These are phyloP conservation scores for Bombus pyrosoma DNA, from an alignment of 1,140 invertebrate species.

Conservation along the genomic window DNA sequence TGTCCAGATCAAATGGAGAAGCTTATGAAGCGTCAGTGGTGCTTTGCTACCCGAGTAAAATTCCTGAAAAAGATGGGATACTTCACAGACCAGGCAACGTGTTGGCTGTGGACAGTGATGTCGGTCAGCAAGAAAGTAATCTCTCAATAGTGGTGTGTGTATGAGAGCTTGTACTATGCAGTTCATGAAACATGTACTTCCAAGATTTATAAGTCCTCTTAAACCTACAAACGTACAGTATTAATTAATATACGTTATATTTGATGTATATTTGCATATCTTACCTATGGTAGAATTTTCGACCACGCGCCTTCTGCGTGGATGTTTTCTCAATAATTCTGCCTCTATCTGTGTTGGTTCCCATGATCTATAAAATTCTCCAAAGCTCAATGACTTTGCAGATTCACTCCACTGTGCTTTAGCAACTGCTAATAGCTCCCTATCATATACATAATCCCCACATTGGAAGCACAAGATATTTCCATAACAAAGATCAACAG, in stretches of 20 bases:
- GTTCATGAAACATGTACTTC: slow-evolving; percentile 99
- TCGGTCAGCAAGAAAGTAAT: slow-evolving; percentile 97
- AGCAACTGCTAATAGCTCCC: slow-evolving; percentile 86
- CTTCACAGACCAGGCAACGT: slow-evolving; percentile 96
- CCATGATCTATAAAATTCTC: slow-evolving; percentile 90
- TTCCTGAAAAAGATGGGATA: slow-evolving; percentile 93
- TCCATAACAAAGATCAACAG: slow-evolving; percentile 94
- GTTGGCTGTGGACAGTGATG: slow-evolving; percentile 90
- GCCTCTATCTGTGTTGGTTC: slow-evolving; percentile 90
- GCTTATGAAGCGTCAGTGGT: slow-evolving; percentile 93
- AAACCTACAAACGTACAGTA: slow-evolving; percentile 83
- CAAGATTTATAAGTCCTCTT: slow-evolving; percentile 96
- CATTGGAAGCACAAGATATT: slow-evolving; percentile 96
- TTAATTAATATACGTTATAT: background rate
- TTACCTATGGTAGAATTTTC: slow-evolving; percentile 92
- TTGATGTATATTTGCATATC: background rate
- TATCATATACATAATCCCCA: slow-evolving; percentile 95
- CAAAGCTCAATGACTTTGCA: slow-evolving; percentile 86
- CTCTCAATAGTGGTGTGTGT: slow-evolving; percentile 96
- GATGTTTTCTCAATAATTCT: slow-evolving; percentile 87
- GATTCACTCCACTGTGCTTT: slow-evolving; percentile 85
- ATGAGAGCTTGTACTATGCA: slow-evolving; percentile 98
- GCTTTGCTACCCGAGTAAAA: slow-evolving; percentile 96
- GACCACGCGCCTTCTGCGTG: slow-evolving; percentile 90
- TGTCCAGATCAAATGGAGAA: slow-evolving; percentile 98